These are phyloP conservation scores for Microchirus variegatus DNA, from an alignment of 2,797 vertebrate genomes.

Conservation along the genomic window DNA sequence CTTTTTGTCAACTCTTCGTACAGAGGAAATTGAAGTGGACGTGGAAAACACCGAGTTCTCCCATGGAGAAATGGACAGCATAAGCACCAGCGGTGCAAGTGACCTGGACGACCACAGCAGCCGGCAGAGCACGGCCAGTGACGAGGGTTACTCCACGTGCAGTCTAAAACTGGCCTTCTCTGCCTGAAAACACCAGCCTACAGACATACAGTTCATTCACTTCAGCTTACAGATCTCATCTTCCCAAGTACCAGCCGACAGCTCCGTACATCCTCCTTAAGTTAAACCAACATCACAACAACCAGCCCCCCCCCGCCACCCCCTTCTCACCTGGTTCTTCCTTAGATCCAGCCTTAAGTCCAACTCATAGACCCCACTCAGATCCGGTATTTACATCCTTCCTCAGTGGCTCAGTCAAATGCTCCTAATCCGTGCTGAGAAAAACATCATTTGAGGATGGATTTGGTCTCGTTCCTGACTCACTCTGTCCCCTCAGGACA, in stretches of 20 bases:
- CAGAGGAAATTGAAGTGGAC: slow-evolving; percentile 98
- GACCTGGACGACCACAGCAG: slow-evolving; percentile 99
- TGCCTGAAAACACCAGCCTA: slow-evolving; percentile 71
- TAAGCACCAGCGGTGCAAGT: slow-evolving; percentile 95
- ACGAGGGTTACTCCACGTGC: slow-evolving; percentile 98
- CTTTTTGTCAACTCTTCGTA: slow-evolving; percentile 23
- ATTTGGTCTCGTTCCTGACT: no score
- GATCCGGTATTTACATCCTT: no score
- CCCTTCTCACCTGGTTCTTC: slow-evolving; percentile 26
- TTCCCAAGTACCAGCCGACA: slow-evolving; percentile 69
- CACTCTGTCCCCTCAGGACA: no score
- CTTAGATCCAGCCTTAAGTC: slow-evolving; percentile 70
- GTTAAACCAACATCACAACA: slow-evolving; percentile 41
- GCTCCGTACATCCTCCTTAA: slow-evolving; percentile 43
- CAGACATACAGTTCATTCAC: slow-evolving; percentile 20
- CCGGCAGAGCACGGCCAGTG: slow-evolving; percentile 95
- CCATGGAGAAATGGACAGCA: slow-evolving; percentile 98
- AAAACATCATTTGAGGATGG: no score
- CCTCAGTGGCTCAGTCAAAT: no score
- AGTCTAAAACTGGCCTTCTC: slow-evolving; percentile 91
- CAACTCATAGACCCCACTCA: slow-evolving; percentile 18
- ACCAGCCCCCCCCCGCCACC: no score
- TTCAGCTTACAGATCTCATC: slow-evolving; percentile 65
- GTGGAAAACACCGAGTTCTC: slow-evolving; percentile 99
- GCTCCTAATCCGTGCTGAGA: no score